Evolutionary conservation across 2,797 vertebrate species (phyloP), one percentile per base, ranked within the genome.

Genomic region (Alcedo quadribrachys): DNA sequence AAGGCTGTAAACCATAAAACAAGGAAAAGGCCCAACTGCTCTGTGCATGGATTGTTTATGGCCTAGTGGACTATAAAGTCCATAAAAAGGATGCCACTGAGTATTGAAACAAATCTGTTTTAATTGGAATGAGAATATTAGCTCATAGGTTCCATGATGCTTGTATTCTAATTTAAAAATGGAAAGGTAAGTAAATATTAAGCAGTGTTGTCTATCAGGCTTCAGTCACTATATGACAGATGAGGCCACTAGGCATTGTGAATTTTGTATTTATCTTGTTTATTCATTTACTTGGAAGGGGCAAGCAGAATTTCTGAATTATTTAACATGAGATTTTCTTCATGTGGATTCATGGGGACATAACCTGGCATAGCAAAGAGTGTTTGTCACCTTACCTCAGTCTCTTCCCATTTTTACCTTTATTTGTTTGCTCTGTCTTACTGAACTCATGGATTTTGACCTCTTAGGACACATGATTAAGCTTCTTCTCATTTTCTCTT

Each of bases 21-120:
- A 68, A 89, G 32, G 55, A 94, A 92, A 51, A 93, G 16, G n/a
- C 55, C 81, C 94, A 95, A 95, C 94, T 95, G 77, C 87, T 81
- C 48, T 83, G 3, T 92, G 61, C 69, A 90, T 58, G 76, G 90
- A 85, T 97, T 96, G 95, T 97, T 97, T 96, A 94, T 82, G 90
- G 60, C 70, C 68, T 50, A 92, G 89, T 85, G 61, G 69, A 85
- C 82, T 95, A 35, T 70, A 90, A 97, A 93, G 92, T 89, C 60
- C 81, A 82, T 96, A 96, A 96, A 95, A 97, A 88, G 70, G 92
- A 92, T 68, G 79, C n/a, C 67, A 71, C 28, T 66, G 69, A 81
- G 42, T 93, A 73, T 63, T 94, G 91, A 97, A 96, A 55, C 42
- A 81, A 95, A 81, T 94, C 80, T 95, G 75, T 90, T 91, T 95